Conservation (phyloP, 2,797 vertebrate species). For the Astyanax mexicanus region DNA sequence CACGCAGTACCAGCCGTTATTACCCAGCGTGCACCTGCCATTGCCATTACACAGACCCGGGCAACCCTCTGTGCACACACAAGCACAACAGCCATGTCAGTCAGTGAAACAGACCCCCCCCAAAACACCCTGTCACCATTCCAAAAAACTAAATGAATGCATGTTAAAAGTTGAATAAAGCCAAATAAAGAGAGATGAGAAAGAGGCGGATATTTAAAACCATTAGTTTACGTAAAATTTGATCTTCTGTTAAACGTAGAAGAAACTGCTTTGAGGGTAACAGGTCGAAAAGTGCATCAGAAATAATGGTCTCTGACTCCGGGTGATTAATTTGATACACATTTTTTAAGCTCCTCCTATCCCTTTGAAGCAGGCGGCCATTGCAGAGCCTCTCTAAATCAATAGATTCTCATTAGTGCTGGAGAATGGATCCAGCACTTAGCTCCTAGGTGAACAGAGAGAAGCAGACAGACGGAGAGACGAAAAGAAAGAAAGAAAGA, state of each 20-base stretch:
- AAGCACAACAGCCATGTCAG: conserved; percentile 60
- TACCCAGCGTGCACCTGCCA: conserved; percentile 96
- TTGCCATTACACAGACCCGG: conserved; percentile 97
- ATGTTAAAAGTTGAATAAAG: not conserved
- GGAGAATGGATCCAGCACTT: conserved; percentile 60
- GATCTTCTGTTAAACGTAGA: not conserved
- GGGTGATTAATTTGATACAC: conserved; percentile 76
- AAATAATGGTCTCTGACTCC: conserved; percentile 62
- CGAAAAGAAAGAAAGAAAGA: not conserved
- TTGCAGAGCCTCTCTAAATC: conserved; percentile 73
- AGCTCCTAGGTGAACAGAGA: conserved; percentile 9
- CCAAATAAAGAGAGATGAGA: conserved; percentile 16
- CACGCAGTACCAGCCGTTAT: conserved; percentile 97
- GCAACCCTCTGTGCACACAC: conserved; percentile 91
- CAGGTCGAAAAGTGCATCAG: conserved; percentile 11
- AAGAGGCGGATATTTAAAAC: not conserved
- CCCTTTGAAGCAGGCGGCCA: conserved; percentile 71
- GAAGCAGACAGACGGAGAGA: not conserved
- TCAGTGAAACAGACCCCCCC: conserved; percentile 39
- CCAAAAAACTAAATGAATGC: not conserved
- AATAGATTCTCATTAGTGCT: conserved; percentile 77
- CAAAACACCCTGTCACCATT: not conserved
- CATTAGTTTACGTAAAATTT: not conserved
- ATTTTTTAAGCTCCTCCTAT: conserved; percentile 73
- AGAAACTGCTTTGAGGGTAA: conserved; percentile 2